Conservation (phyloP, 2,797 vertebrate species). For the Pseudotriccus pelzelni region DNA sequence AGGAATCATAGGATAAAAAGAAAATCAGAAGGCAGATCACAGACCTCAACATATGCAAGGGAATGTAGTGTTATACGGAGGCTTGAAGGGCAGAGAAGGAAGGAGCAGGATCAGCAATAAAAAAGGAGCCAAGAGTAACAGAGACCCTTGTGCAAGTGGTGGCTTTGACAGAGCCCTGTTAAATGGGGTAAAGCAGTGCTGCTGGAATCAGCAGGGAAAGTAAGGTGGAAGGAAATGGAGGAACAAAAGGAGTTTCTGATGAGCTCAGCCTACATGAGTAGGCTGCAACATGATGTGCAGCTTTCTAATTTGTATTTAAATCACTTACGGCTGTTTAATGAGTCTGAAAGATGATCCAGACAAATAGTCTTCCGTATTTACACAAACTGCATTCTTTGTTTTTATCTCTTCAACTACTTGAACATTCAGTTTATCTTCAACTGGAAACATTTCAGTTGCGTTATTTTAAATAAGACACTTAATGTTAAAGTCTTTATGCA, state of each 20-base stretch:
- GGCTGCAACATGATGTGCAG: constrained; percentile 42
- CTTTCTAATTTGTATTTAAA: constrained; percentile 53
- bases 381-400: not conserved
- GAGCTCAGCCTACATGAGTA: constrained; percentile 38
- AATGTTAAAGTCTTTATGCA: not conserved
- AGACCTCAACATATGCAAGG: not conserved
- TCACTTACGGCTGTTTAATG: constrained; percentile 36
- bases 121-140: not conserved
- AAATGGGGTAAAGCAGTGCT: not conserved
- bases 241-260: constrained; percentile 36
- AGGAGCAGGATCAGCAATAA: not conserved
- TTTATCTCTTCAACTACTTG: constrained; percentile 18
- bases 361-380: constrained; percentile 27
- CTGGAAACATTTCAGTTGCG: not conserved
- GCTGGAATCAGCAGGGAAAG: not conserved
- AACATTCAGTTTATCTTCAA: constrained; percentile 12
- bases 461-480: constrained; percentile 16
- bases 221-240: constrained; percentile 8
- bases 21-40: not conserved
- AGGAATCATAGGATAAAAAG: not conserved
- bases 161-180: not conserved
- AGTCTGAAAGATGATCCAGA: constrained; percentile 51
- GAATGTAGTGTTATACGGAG: not conserved
- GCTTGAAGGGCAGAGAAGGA: not conserved
- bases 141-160: not conserved